These are phyloP conservation scores for Eudemis profundana DNA, from an alignment of 2,888 invertebrate genomes.

Conservation along the genomic window DNA sequence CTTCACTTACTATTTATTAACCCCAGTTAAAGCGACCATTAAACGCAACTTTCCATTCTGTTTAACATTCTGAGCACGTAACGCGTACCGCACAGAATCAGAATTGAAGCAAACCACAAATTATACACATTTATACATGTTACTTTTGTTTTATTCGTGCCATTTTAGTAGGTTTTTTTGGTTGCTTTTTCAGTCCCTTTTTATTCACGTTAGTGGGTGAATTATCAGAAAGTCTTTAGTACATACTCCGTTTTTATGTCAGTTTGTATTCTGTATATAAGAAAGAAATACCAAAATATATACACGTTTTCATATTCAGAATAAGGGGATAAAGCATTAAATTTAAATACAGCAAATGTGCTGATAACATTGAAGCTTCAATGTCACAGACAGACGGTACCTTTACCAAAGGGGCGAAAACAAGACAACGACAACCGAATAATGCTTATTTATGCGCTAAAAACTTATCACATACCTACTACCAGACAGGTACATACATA, in stretches of 20 bases:
- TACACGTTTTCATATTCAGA: not conserved
- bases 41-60: constrained; percentile 23
- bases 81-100: not conserved
- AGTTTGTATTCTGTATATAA: too few relatives aligned
- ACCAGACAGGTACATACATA: constrained; percentile 43
- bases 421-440: not conserved
- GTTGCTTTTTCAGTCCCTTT: too few relatives aligned
- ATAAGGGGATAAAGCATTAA: not conserved
- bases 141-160: not conserved
- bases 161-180: too few relatives aligned
- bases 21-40: constrained; percentile 26
- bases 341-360: not conserved
- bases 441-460: constrained; percentile 15
- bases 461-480: constrained; percentile 36
- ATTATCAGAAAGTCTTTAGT: too few relatives aligned
- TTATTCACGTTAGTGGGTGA: too few relatives aligned
- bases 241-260: too few relatives aligned
- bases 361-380: constrained; percentile 9
- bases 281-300: too few relatives aligned
- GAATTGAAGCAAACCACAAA: not conserved
- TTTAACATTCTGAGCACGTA: constrained; percentile 23
- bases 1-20: constrained; percentile 41
- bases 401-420: not conserved
- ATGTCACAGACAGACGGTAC: constrained; percentile 2
- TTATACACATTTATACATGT: not conserved